These are phyloP conservation scores for Pseudonaja textilis DNA, from an alignment of 2,113 vertebrate species.

Conservation along the genomic window DNA sequence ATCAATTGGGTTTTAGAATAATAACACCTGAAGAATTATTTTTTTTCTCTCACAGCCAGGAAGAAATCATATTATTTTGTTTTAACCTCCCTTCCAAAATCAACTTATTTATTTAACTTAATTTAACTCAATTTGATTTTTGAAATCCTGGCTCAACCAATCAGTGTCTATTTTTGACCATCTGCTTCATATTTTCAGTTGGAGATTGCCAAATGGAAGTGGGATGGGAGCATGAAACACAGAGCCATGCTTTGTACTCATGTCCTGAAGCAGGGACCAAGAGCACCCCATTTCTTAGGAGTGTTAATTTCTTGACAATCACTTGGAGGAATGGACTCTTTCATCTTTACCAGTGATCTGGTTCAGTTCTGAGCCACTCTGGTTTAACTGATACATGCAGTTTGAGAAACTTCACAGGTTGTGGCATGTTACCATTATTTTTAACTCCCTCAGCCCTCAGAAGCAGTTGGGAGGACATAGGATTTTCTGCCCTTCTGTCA, in stretches of 20 bases:
- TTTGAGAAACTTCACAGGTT: neutral
- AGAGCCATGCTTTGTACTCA: neutral
- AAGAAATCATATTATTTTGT: slow-evolving; percentile 7
- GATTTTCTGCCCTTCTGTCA: neutral
- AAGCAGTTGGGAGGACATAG: neutral
- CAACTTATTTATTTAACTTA: slow-evolving; percentile 3
- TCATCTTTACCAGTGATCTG: neutral
- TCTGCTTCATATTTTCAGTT: slow-evolving; percentile 1
- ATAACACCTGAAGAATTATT: slow-evolving; percentile 44
- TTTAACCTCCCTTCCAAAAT: slow-evolving; percentile 17
- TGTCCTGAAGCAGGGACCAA: neutral
- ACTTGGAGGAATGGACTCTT: neutral
- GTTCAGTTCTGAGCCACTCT: neutral
- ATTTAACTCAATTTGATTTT: slow-evolving; percentile 29
- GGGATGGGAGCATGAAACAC: neutral
- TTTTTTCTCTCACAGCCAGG: slow-evolving; percentile 25
- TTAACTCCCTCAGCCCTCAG: neutral
- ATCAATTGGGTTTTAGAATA: slow-evolving; percentile 37
- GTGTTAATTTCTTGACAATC: neutral
- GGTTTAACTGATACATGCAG: neutral
- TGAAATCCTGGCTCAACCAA: neutral
- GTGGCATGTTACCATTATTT: neutral
- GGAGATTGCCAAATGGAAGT: neutral
- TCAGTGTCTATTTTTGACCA: neutral
- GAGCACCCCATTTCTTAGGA: neutral